A percentile compares a stretch with the other conserved stretches of the same genome.
Evolutionary conservation across 2,888 invertebrate species (phyloP).

Genomic region (Campoplex capitator): DNA sequence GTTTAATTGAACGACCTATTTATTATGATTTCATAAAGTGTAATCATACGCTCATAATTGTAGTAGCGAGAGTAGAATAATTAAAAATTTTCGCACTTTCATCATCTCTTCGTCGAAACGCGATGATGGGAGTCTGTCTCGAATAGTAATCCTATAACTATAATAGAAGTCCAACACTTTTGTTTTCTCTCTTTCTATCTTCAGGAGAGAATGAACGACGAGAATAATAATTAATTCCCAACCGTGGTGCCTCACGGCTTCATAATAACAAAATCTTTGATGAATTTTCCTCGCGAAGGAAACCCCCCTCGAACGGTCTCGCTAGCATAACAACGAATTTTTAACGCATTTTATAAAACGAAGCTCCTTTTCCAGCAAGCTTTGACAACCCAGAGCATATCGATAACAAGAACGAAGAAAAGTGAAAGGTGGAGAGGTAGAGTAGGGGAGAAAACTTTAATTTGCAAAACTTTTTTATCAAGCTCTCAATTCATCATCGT

Average conservation of each 20-base stretch:
- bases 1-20: background rate
- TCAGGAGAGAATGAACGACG: conserved; percentile 46
- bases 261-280: conserved; percentile 12
- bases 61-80: conserved; percentile 19
- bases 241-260: conserved; percentile 4
- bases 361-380: conserved; percentile 12
- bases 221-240: conserved; percentile 62
- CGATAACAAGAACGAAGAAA: conserved; percentile 59
- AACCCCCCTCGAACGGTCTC: conserved; percentile 11
- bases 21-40: background rate
- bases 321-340: conserved; percentile 52
- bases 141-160: conserved; percentile 22
- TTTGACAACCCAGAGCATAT: conserved; percentile 52
- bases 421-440: conserved; percentile 34
- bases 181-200: conserved; percentile 38
- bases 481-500: conserved; percentile 39
- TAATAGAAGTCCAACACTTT: conserved; percentile 39
- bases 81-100: conserved; percentile 38
- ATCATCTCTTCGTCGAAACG: conserved; percentile 29
- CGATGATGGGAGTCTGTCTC: conserved; percentile 12
- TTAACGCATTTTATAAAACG: conserved; percentile 64
- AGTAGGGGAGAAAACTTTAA: conserved; percentile 34
- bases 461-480: conserved; percentile 62
- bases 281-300: conserved; percentile 6
- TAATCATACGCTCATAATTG: conserved; percentile 14